Percentiles rank a stretch among this genome's conserved stretches.
phyloP scores from a whole-genome alignment of 30 jellyfish, hydroid and myxozoan genomes.

The Haliclystus octoradiatus region DNA sequence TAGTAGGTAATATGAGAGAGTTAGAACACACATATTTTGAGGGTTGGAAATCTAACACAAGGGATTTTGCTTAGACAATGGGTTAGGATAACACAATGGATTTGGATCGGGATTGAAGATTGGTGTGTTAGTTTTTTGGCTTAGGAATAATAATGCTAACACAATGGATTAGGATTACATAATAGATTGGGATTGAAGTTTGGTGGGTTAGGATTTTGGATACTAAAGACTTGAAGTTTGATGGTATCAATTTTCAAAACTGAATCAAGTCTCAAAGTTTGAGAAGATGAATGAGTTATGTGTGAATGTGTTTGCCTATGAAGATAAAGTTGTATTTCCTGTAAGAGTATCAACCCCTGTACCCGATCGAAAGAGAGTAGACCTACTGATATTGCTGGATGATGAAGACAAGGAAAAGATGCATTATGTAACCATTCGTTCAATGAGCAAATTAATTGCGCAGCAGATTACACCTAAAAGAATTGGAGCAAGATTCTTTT shows the following conservation, averaged over 20 bases:
- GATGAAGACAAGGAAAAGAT: neutral
- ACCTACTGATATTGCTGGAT: neutral
- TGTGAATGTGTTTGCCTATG: slow-evolving; percentile 23
- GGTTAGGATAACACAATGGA: no score
- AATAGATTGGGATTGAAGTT: no score
- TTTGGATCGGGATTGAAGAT: no score
- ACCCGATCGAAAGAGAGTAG: neutral
- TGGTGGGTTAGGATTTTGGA: no score
- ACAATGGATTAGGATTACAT: no score
- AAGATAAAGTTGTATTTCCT: slow-evolving; percentile 8
- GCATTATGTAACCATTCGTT: neutral
- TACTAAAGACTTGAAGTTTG: slow-evolving; percentile 18
- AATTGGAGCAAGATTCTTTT: neutral
- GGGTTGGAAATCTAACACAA: no score
- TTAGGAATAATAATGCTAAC: no score
- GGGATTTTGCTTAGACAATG: no score
- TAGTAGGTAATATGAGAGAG: no score
- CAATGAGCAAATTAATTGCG: neutral
- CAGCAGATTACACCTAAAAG: neutral
- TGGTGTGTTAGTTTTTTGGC: no score
- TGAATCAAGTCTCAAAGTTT: slow-evolving; percentile 8
- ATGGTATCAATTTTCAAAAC: slow-evolving; percentile 38
- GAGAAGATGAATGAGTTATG: slow-evolving; percentile 23
- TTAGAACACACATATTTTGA: no score
- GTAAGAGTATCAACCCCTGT: neutral